Conservation (phyloP, 2,888 invertebrate species). For the Serrognathus titanus region DNA sequence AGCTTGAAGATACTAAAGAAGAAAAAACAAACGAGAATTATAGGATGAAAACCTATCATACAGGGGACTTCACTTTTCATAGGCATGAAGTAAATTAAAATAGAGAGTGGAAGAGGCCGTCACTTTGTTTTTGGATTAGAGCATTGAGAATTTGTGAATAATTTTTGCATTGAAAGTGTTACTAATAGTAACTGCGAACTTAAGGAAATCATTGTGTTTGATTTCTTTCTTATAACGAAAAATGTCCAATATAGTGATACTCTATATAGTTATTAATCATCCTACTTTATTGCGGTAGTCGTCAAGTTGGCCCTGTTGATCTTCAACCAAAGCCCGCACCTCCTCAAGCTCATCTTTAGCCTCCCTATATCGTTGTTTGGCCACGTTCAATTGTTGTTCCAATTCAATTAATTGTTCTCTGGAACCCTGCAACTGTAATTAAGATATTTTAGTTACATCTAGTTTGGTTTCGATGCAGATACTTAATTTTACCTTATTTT, state of each 20-base stretch:
- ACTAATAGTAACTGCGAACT: too few species aligned
- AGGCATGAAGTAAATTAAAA: too few species aligned
- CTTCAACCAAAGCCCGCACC: slow-evolving; percentile 57
- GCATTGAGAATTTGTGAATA: too few species aligned
- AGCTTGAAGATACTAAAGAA: slow-evolving; percentile 56
- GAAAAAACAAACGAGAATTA: neutral
- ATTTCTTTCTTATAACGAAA: too few species aligned
- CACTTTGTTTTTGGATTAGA: neutral
- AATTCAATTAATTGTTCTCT: slow-evolving; percentile 65
- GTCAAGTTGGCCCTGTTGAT: slow-evolving; percentile 64
- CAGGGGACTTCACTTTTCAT: too few species aligned
- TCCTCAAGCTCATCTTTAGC: slow-evolving; percentile 61
- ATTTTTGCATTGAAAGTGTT: too few species aligned
- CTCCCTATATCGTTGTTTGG: slow-evolving; percentile 55
- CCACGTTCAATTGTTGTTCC: slow-evolving; percentile 53
- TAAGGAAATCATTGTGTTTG: too few species aligned
- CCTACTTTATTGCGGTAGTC: slow-evolving; percentile 65
- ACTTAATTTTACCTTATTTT: slow-evolving; percentile 30
- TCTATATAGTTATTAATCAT: neutral
- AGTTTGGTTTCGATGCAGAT: too few species aligned
- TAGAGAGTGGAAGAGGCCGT: neutral
- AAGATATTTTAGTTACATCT: slow-evolving; percentile 8
- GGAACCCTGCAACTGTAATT: slow-evolving; percentile 44
- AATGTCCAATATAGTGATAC: too few species aligned
- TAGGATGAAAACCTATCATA: neutral